These are phyloP conservation scores for Psettodes erumei DNA, from an alignment of 2,113 vertebrate species.

Conservation along the genomic window DNA sequence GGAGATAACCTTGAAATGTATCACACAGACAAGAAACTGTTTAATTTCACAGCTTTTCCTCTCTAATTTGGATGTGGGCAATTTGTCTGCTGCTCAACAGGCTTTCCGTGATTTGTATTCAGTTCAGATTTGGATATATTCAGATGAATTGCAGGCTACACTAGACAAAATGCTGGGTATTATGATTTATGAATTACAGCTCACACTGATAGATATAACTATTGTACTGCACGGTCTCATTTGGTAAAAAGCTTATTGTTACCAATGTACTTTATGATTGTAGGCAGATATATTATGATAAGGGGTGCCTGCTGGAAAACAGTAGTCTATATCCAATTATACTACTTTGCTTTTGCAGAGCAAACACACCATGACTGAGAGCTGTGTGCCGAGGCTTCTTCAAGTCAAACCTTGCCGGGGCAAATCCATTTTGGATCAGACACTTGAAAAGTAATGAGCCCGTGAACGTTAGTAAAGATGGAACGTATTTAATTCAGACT, in stretches of 20 bases:
- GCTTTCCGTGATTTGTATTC: conserved; percentile 31
- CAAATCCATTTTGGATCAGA: background rate
- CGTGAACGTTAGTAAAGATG: background rate
- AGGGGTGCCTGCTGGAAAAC: background rate
- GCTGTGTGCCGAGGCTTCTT: background rate
- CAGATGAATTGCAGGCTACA: conserved; percentile 15
- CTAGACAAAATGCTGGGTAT: conserved; percentile 12
- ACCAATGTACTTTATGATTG: background rate
- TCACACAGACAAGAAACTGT: conserved; percentile 43
- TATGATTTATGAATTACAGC: conserved; percentile 3
- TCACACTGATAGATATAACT: background rate
- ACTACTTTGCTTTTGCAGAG: background rate
- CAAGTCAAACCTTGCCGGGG: background rate
- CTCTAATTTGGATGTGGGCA: conserved; percentile 39
- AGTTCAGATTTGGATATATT: conserved; percentile 34
- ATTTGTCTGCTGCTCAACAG: conserved; percentile 35
- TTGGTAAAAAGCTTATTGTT: background rate
- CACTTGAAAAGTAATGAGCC: background rate
- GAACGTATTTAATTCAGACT: conserved; percentile 1
- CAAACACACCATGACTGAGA: background rate
- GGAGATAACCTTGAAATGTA: conserved; percentile 55
- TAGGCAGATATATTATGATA: background rate
- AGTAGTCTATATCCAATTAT: background rate
- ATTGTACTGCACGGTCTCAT: background rate
- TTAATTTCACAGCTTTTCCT: conserved; percentile 49